These are phyloP conservation scores for Minunthozetes semirufus DNA, from an alignment of 2,888 invertebrate genomes.

Conservation along the genomic window DNA sequence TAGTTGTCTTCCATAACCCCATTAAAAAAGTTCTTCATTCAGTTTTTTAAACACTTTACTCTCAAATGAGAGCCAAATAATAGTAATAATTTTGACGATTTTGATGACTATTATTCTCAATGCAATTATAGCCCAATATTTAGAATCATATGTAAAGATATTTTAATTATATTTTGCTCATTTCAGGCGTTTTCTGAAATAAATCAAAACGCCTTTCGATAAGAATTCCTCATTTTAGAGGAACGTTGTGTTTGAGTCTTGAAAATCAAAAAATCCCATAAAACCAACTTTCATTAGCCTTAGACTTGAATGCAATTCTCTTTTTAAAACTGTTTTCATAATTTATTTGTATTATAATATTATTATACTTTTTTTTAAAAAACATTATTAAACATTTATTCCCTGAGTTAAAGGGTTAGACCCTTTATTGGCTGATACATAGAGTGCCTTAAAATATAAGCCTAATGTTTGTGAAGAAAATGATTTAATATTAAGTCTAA, in stretches of 20 bases:
- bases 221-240: too few relatives aligned
- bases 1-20: constrained; percentile 13
- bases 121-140: too few relatives aligned
- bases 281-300: background rate
- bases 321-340: background rate
- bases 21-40: background rate
- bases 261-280: too few relatives aligned
- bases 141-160: too few relatives aligned
- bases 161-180: too few relatives aligned
- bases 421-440: background rate
- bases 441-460: constrained; percentile 18
- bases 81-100: too few relatives aligned
- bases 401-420: background rate
- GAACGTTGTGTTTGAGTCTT: too few relatives aligned
- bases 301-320: background rate
- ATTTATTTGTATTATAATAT: background rate
- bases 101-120: too few relatives aligned
- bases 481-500: constrained; percentile 16
- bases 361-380: background rate
- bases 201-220: too few relatives aligned
- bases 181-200: too few relatives aligned
- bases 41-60: background rate
- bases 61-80: too few relatives aligned
- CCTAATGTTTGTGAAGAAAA: background rate
- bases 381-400: background rate